Evolutionary conservation across 2,797 vertebrate genomes (phyloP).

Genomic region (Mormyrus hasselquistii): DNA sequence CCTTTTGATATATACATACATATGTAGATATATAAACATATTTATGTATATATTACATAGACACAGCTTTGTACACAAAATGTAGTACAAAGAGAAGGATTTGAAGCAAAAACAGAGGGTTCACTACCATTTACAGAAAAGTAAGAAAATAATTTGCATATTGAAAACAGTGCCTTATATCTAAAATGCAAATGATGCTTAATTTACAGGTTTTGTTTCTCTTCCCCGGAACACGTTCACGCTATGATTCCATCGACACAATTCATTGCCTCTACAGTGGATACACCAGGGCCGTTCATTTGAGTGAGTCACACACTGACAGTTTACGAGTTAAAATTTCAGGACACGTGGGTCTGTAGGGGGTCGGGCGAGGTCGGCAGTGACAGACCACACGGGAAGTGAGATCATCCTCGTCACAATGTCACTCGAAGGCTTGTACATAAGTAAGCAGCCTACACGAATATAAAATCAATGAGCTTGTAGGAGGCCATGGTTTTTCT

Average conservation of each 20-base stretch:
- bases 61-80: conserved; percentile 47
- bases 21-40: conserved; percentile 31
- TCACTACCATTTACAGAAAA: conserved; percentile 41
- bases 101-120: conserved; percentile 37
- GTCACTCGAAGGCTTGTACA: not conserved
- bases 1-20: conserved; percentile 18
- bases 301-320: not conserved
- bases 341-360: not conserved
- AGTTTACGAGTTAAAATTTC: not conserved
- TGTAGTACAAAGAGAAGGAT: conserved; percentile 45
- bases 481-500: not conserved
- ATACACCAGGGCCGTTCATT: not conserved
- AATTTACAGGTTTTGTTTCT: not conserved
- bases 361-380: not conserved
- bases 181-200: conserved; percentile 28
- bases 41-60: conserved; percentile 38
- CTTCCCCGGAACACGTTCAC: conserved; percentile 29
- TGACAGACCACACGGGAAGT: not conserved
- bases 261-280: not conserved
- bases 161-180: conserved; percentile 35
- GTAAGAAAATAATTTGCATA: conserved; percentile 39
- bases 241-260: not conserved
- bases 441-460: conserved; percentile 34
- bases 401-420: conserved; percentile 36
- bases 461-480: conserved; percentile 23